phyloP scores from a whole-genome alignment of 2,113 vertebrate species.

The Pagrus major region DNA sequence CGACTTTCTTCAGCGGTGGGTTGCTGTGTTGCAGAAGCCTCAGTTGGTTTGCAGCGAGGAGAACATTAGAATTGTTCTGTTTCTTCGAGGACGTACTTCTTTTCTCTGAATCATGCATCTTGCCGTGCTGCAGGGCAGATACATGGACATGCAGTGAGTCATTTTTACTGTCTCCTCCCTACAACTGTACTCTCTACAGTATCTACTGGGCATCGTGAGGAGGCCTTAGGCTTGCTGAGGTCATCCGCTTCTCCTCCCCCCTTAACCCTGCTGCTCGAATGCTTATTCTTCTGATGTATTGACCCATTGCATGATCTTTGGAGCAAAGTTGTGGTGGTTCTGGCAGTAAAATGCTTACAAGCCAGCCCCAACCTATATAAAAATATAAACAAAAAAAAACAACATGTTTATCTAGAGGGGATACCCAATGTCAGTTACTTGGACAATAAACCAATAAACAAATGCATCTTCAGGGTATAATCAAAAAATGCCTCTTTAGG shows the following conservation, averaged over 20 bases:
- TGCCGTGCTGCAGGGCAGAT: background rate
- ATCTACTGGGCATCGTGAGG: background rate
- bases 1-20: background rate
- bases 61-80: background rate
- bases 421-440: too few relatives aligned
- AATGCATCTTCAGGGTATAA: too few relatives aligned
- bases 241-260: background rate
- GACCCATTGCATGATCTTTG: background rate
- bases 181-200: constrained; percentile 4
- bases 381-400: too few relatives aligned
- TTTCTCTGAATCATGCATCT: background rate
- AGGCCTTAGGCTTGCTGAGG: background rate
- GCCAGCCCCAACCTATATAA: too few relatives aligned
- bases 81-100: background rate
- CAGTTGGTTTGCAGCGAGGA: constrained; percentile 7
- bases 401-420: too few relatives aligned
- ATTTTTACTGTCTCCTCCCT: background rate
- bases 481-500: too few relatives aligned
- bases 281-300: background rate
- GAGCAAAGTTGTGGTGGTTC: too few relatives aligned
- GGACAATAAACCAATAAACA: too few relatives aligned
- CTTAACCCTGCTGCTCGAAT: background rate
- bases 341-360: too few relatives aligned
- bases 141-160: background rate
- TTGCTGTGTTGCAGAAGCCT: constrained; percentile 3